Conservation (phyloP, 2,113 vertebrate genomes). For the Misgurnus mizolepis region DNA sequence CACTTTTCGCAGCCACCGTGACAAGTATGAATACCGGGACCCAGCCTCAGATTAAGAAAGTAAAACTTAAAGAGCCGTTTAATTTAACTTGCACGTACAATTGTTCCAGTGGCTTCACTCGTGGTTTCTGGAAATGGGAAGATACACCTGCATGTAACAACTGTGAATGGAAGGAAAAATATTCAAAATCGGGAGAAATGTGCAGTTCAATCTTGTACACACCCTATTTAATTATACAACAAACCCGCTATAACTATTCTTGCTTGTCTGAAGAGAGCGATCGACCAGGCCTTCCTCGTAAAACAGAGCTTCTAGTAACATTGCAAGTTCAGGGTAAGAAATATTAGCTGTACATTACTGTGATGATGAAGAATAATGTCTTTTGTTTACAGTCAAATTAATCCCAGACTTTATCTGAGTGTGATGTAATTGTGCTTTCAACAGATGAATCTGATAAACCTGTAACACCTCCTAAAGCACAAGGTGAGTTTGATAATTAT, state of each 20-base stretch:
- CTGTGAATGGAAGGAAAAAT: neutral
- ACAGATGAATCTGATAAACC: slow-evolving; percentile 7
- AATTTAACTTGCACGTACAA: slow-evolving; percentile 71
- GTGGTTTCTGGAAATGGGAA: slow-evolving; percentile 63
- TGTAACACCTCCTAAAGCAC: neutral
- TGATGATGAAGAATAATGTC: neutral
- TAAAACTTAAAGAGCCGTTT: slow-evolving; percentile 55
- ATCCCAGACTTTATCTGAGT: neutral
- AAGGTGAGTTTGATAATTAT: slow-evolving; percentile 10
- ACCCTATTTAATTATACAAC: slow-evolving; percentile 51
- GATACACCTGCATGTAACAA: neutral
- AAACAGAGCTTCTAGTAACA: slow-evolving; percentile 53
- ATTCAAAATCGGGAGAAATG: slow-evolving; percentile 5
- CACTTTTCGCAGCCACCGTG: slow-evolving; percentile 59
- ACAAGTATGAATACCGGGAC: slow-evolving; percentile 20
- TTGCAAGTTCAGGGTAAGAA: slow-evolving; percentile 63
- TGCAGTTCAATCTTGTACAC: slow-evolving; percentile 61
- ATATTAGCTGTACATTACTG: neutral
- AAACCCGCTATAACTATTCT: slow-evolving; percentile 60
- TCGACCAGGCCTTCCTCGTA: slow-evolving; percentile 42
- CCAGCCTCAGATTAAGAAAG: slow-evolving; percentile 38
- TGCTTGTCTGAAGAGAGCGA: slow-evolving; percentile 64
- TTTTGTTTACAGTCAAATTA: neutral
- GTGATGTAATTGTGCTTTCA: neutral
- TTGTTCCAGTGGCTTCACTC: slow-evolving; percentile 71